Evolutionary conservation across 2,888 invertebrate genomes (phyloP).

Genomic region (Calameuta idolon): DNA sequence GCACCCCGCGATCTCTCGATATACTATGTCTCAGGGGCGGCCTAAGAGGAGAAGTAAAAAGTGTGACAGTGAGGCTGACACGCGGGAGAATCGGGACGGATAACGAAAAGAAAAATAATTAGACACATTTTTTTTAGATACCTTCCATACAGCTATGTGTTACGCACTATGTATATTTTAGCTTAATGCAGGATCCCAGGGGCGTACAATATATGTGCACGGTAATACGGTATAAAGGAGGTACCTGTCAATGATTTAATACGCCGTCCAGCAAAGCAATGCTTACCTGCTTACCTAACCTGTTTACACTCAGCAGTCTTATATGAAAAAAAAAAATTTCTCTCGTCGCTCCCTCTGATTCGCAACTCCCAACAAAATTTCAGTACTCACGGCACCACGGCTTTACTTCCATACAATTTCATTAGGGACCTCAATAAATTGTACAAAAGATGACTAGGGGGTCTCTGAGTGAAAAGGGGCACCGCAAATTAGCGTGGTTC

Average conservation of each 20-base stretch:
- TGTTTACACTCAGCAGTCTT: neutral
- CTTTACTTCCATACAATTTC: neutral
- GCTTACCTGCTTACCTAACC: neutral
- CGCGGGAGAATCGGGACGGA: neutral
- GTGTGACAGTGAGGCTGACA: neutral
- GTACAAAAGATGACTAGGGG: neutral
- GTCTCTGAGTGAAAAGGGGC: neutral
- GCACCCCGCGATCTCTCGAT: neutral
- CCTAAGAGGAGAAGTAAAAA: neutral
- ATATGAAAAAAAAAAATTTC: neutral
- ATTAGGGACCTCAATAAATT: neutral
- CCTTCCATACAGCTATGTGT: neutral
- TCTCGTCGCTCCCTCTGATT: neutral
- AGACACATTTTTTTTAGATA: neutral
- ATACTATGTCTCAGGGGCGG: neutral
- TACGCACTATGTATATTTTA: neutral
- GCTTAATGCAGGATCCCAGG: neutral
- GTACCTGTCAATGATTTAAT: neutral
- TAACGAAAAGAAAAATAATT: neutral
- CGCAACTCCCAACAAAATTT: neutral
- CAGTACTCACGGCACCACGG: neutral
- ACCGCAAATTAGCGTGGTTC: neutral
- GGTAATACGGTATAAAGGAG: neutral
- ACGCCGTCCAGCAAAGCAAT: neutral
- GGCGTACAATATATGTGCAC: neutral